These are phyloP conservation scores for Scalopus aquaticus DNA, from an alignment of 2,113 vertebrate genomes.

Conservation along the genomic window DNA sequence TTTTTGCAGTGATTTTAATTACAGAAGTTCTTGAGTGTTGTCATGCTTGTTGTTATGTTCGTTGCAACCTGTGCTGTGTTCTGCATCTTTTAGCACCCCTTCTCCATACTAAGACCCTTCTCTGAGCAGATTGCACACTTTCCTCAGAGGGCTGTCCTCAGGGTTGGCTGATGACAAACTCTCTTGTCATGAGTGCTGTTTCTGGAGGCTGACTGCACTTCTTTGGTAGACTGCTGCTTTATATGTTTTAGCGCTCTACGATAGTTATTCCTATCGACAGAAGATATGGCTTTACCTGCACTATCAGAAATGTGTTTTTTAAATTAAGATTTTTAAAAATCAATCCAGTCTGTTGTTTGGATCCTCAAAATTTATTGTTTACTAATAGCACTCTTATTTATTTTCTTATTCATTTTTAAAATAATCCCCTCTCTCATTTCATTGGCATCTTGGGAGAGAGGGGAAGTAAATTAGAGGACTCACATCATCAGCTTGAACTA, in stretches of 20 bases:
- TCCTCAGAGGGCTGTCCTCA: background rate
- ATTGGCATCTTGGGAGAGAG: background rate
- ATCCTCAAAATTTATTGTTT: background rate
- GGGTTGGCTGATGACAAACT: background rate
- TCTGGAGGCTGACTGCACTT: background rate
- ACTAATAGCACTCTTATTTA: background rate
- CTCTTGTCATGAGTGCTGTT: background rate
- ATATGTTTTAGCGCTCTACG: no score
- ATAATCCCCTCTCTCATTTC: background rate
- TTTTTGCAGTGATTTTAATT: background rate
- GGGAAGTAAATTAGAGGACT: background rate
- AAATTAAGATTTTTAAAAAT: no score
- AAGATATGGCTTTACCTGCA: background rate
- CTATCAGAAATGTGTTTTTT: background rate
- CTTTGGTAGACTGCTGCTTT: background rate
- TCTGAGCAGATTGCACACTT: background rate
- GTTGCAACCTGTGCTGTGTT: background rate
- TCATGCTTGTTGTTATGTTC: background rate
- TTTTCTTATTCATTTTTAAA: constrained; percentile 14
- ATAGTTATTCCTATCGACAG: background rate
- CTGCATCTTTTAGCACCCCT: background rate
- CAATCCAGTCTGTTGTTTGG: background rate
- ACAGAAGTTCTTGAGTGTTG: background rate
- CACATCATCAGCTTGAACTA: background rate
- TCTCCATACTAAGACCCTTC: background rate